A percentile compares a stretch with the other conserved stretches of the same genome.
phyloP scores from a whole-genome alignment of 2,888 invertebrate genomes.

The Abscondita cerata region DNA sequence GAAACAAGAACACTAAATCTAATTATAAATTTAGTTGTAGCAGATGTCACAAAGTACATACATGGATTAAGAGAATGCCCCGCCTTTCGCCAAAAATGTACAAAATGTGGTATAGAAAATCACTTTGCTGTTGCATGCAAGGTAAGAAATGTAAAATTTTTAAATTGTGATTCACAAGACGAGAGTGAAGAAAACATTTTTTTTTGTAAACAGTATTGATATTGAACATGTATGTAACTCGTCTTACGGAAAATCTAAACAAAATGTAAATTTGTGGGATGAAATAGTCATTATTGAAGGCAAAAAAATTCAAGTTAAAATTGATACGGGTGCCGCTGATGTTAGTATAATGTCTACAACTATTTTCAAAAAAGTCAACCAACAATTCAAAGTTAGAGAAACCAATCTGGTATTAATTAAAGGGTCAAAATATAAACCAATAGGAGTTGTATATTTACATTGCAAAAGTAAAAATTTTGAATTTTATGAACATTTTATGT shows the following conservation, averaged over 20 bases:
- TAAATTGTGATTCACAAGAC: too few species aligned
- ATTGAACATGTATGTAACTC: too few species aligned
- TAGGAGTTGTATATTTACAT: background rate
- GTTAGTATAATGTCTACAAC: conserved; percentile 5
- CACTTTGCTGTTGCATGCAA: too few species aligned
- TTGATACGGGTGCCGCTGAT: background rate
- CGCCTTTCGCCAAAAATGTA: background rate
- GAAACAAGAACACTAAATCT: background rate
- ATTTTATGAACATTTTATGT: too few species aligned
- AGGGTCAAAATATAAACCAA: background rate
- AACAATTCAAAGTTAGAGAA: background rate
- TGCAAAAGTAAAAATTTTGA: background rate
- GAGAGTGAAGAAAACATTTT: too few species aligned
- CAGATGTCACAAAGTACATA: too few species aligned
- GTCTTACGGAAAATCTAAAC: too few species aligned
- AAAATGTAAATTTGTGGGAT: background rate
- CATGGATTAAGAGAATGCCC: background rate
- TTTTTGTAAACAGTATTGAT: too few species aligned
- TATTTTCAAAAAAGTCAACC: conserved; percentile 4
- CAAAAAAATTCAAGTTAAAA: background rate
- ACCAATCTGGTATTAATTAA: conserved; percentile 1
- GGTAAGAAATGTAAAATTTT: too few species aligned
- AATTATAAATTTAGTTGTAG: too few species aligned
- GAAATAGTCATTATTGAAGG: conserved; percentile 2
- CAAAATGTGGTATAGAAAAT: too few species aligned